Percentiles rank a stretch among this genome's conserved stretches.
Evolutionary conservation across 1,140 invertebrate species (phyloP).

Genomic region (Mercenaria mercenaria): DNA sequence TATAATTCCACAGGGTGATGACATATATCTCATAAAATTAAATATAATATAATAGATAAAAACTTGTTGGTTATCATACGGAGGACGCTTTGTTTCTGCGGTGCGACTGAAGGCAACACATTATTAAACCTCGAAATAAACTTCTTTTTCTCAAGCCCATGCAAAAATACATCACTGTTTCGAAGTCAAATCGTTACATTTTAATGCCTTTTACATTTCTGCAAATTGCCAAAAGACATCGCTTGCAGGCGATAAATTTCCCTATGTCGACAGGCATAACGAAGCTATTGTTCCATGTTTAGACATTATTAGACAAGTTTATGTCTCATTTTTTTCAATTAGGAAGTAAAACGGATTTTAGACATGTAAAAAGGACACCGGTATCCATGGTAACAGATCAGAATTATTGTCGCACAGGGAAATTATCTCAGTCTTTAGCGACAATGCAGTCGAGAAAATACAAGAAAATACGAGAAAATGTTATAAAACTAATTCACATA

Average conservation of each 20-base stretch:
- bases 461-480: neutral
- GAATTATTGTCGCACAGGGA: slow-evolving; percentile 20
- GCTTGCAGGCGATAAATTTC: neutral
- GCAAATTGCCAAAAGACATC: neutral
- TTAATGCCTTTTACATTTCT: neutral
- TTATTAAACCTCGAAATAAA: too few relatives aligned
- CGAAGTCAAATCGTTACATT: too few relatives aligned
- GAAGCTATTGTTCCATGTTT: neutral
- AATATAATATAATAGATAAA: too few relatives aligned
- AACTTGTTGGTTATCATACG: too few relatives aligned
- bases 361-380: neutral
- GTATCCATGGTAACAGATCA: slow-evolving; percentile 4
- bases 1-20: too few relatives aligned
- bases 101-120: too few relatives aligned
- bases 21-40: too few relatives aligned
- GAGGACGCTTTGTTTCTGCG: too few relatives aligned
- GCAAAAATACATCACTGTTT: too few relatives aligned
- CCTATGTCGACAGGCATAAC: neutral
- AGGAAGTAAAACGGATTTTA: neutral
- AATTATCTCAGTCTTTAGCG: slow-evolving; percentile 2
- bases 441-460: neutral
- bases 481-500: neutral
- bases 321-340: neutral
- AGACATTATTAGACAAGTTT: neutral
- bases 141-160: too few relatives aligned